Conservation (phyloP, 2,888 invertebrate species). For the Drosophila pseudotakahashii region DNA sequence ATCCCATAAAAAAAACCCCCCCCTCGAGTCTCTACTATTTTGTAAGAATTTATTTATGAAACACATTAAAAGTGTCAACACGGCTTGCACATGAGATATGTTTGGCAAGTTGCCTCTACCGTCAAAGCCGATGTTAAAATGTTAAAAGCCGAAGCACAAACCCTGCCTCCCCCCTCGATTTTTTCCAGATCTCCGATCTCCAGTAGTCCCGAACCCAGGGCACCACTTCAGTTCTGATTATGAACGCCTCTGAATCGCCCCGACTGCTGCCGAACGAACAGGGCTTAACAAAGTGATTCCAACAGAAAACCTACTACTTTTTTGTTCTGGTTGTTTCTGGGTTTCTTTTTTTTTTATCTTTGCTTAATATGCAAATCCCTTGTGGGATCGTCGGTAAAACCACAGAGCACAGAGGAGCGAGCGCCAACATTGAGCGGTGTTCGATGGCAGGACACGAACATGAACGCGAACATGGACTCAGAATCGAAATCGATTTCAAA, state of each 20-base stretch:
- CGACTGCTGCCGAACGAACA: conserved; percentile 64
- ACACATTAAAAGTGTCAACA: conserved; percentile 81
- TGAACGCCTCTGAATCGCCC: conserved; percentile 74
- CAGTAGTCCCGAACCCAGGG: conserved; percentile 15
- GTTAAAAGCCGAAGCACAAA: no score
- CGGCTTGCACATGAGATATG: conserved; percentile 76
- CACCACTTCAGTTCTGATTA: conserved; percentile 76
- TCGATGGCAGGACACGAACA: conserved; percentile 48
- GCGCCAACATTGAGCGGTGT: conserved; percentile 53
- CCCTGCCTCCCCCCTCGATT: background rate
- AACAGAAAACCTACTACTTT: conserved; percentile 42
- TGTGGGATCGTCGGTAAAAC: conserved; percentile 57
- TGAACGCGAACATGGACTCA: conserved; percentile 50
- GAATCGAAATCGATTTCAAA: background rate
- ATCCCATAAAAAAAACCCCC: conserved; percentile 10
- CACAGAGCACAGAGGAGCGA: conserved; percentile 40
- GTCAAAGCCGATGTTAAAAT: conserved; percentile 28
- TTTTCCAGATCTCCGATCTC: conserved; percentile 6
- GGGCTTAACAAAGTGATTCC: conserved; percentile 76
- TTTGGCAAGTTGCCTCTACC: conserved; percentile 48
- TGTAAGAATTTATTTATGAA: conserved; percentile 77
- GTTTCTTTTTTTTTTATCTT: conserved; percentile 4
- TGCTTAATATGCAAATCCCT: conserved; percentile 74
- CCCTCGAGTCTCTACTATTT: conserved; percentile 58
- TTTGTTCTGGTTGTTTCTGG: background rate